Base-by-base conservation (phyloP, 2,113 vertebrate species). In the Ceyx margarethae region DNA sequence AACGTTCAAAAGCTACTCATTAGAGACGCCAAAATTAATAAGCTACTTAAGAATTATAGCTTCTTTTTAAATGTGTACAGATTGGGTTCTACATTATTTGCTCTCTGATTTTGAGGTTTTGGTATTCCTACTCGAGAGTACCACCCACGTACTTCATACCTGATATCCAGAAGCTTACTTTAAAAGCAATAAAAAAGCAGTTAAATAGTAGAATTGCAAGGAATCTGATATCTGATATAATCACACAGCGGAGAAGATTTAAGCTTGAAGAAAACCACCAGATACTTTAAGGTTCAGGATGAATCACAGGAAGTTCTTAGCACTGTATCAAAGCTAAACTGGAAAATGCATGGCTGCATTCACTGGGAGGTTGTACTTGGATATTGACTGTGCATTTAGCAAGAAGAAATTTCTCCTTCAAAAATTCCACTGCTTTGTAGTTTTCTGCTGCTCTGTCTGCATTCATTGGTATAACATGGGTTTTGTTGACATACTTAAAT, bases 321-420 rank as follows among this genome's bases (percentile, higher is more conserved):
- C 48, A 37, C 8, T 11, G 8, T 43, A 15, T 58, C 40, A 60
- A 54, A 68, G 26, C n/a, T 58, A 58, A 68, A 68, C 31, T 48
- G 35, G 42, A 57, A 81, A 51, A 76, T 23, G 11, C 31, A 25
- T 25, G 26, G 25, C 48, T 67, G 7, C 28, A 9, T 73, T 23
- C 3, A 0, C 23, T 46, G 33, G 0, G 0, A 13, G 16, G 15
- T 9, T 71, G 17, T 65, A 68, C 7, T 65, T 65, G 16, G 46
- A 29, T 60, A 20, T 21, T 60, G 16, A 54, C 21, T 26, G 6
- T 65, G 15, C 16, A 42, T 77, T 91, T 62, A 56, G 25, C 42
- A 85, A 66, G 46, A 67, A 56, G 9, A 91, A 57, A 51, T 46
- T 18, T 76, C 28, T 28, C 5, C 17, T 67, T 13, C 23, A 66